Percentiles rank a stretch among this genome's conserved stretches.
phyloP scores from a whole-genome alignment of 2,113 vertebrate species.

The Semnornis frantzii region DNA sequence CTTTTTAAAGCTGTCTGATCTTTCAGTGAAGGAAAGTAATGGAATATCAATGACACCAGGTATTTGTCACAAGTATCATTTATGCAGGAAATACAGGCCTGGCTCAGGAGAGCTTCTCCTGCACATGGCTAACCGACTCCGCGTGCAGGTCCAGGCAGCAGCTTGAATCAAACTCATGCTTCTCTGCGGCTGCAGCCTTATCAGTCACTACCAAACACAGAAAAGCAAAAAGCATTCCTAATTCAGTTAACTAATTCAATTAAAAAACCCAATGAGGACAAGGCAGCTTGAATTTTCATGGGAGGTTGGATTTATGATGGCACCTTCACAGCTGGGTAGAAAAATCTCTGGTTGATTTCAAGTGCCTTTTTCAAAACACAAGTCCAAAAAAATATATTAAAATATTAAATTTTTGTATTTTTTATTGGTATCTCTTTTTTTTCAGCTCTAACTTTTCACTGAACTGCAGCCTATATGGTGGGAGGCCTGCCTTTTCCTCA shows the following conservation, averaged over 20 bases:
- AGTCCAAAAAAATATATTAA: neutral
- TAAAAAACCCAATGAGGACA: slow-evolving; percentile 28
- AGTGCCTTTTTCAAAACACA: neutral
- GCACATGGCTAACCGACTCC: neutral
- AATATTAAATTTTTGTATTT: neutral
- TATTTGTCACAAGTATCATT: slow-evolving; percentile 61
- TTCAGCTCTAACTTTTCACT: neutral
- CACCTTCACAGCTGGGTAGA: neutral
- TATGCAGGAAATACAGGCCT: slow-evolving; percentile 7
- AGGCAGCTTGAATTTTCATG: slow-evolving; percentile 52
- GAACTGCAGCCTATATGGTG: neutral
- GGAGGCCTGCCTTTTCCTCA: neutral
- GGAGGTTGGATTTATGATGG: slow-evolving; percentile 10
- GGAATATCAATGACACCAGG: slow-evolving; percentile 62
- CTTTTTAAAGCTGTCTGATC: slow-evolving; percentile 66
- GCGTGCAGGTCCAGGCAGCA: neutral
- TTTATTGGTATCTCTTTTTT: neutral
- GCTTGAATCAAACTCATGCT: slow-evolving; percentile 13
- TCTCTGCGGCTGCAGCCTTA: slow-evolving; percentile 5
- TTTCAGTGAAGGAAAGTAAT: slow-evolving; percentile 56
- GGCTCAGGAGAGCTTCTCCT: slow-evolving; percentile 18
- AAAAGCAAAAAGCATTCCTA: slow-evolving; percentile 54
- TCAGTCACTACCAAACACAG: slow-evolving; percentile 45
- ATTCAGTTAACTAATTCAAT: slow-evolving; percentile 62
- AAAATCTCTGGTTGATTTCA: neutral